phyloP scores from a whole-genome alignment of 2,113 vertebrate species.

The Sisor rabdophorus region DNA sequence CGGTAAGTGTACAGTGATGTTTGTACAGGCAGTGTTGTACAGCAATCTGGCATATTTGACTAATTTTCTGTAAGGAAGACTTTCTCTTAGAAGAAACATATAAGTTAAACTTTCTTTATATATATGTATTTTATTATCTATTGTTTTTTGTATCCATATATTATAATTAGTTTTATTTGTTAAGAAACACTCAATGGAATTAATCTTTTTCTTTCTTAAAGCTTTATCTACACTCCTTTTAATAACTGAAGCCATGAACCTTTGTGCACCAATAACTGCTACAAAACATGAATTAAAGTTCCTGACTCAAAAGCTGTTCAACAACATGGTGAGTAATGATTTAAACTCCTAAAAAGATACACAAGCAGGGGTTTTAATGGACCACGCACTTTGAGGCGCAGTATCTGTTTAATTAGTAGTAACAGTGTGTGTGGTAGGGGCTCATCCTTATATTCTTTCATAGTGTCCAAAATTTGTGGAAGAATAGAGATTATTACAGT shows the following conservation, averaged over 20 bases:
- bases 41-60: neutral
- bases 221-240: conserved; percentile 18
- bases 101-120: too few species aligned
- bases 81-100: neutral
- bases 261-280: neutral
- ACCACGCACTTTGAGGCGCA: too few species aligned
- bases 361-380: too few species aligned
- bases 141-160: too few species aligned
- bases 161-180: neutral
- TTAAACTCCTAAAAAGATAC: too few species aligned
- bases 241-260: neutral
- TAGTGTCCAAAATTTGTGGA: too few species aligned
- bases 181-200: neutral
- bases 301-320: neutral
- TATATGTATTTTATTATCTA: too few species aligned
- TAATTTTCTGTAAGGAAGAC: neutral
- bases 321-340: conserved; percentile 4
- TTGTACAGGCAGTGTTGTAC: neutral
- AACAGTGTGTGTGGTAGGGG: neutral
- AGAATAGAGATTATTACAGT: too few species aligned
- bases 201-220: neutral
- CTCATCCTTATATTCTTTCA: too few species aligned
- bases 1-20: conserved; percentile 23
- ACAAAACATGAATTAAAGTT: accelerated
- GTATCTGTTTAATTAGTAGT: neutral